Base-by-base conservation (phyloP, 2,113 vertebrate species). In the Phycodurus eques region DNA sequence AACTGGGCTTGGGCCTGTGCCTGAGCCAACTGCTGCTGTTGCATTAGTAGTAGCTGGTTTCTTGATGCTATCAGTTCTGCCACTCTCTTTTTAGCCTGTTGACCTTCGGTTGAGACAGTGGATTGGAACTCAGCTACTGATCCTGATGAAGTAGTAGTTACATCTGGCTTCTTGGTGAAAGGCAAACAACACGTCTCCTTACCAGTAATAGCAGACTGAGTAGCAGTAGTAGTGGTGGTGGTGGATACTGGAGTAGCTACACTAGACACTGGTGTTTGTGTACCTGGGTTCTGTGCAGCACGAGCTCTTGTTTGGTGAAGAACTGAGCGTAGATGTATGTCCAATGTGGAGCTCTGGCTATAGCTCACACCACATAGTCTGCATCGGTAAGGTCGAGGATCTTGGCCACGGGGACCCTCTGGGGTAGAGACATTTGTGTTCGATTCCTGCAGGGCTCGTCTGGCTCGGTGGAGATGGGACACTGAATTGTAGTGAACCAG, bases 251-350 rank as follows among this genome's bases (percentile, higher is more conserved):
- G 73, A 71, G 65, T 81, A 63, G 85, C 79, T 14, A 4, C 90
- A 88, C 85, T 92, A 82, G 95, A 92, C 82, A 95, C 93, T 76
- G 95, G 87, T 76, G 93, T 96, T 65, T 87, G 88, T 64, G 73
- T 60, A 68, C 76, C 69, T 4, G 78, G 59, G 71, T 90, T 89
- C 74, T 90, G 88, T 83, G 96, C 96, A 0, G 96, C 96, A 1
- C 98, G 95, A 70, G 97, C 97, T 91, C 98, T 95, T 77, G 96
- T 98, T 85, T 99, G 98, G 90, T 99, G 97, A 80, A 99, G 87
- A 70, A 99, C 98, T 51, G 98, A 99, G 72, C 98, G 93, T 94
- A 99, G 96, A 85, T 99, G 98, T 88, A 99, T 99, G 92, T 99
- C 98, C 80, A 99, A 81, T 2, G 98, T 99, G 3, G 98, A 99